Base-by-base conservation (phyloP, 1,140 invertebrate species). In the Rhyzopertha dominica region DNA sequence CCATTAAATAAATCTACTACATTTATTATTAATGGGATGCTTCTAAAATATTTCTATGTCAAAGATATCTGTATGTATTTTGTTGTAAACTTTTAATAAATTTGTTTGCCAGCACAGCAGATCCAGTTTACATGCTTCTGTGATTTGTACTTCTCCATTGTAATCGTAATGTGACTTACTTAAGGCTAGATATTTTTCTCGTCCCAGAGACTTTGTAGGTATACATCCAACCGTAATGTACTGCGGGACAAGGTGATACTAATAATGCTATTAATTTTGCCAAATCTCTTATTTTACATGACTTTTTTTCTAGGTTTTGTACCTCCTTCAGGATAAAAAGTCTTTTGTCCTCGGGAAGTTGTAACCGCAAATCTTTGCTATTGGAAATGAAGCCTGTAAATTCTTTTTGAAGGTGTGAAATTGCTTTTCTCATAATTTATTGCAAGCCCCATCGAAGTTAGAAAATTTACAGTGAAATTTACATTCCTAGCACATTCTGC, bases 91-190 rank as follows among this genome's bases (percentile, higher is more conserved):
- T 23, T n/a, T 31, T 31, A 18, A 40, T 17, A 61, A 48, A 40
- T 60, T 45, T 13, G 24, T 3, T 46, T 12, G 28, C 59, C 60
- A 64, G 60, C 62, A 66, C 3, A 31, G 3, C 12, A 64, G 49
- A 37, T 55, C 51, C 25, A n/a, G n/a, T 32, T 10, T 24, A 7
- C 22, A 23, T 49, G 8, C 7, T 5, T 13, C 1, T 4, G 5
- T 3, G 39, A 26, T 13, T 32, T 5, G 5, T 19, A 34, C 30
- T 16, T 31, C 3, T 12, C n/a, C 10, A 43, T 43, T 20, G 36
- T 43, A 52, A 28, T 49, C 45, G 14, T 39, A 10, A 17, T 18
- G n/a, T 1, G 13, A 12, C 16, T 9, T 14, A 1, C 14, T 1
- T 5, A 43, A 31, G 14, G 36, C 41, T 41, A 44, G 8, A 20